Base-by-base conservation (phyloP, 2,113 vertebrate species). In the Muntiacus reevesi region DNA sequence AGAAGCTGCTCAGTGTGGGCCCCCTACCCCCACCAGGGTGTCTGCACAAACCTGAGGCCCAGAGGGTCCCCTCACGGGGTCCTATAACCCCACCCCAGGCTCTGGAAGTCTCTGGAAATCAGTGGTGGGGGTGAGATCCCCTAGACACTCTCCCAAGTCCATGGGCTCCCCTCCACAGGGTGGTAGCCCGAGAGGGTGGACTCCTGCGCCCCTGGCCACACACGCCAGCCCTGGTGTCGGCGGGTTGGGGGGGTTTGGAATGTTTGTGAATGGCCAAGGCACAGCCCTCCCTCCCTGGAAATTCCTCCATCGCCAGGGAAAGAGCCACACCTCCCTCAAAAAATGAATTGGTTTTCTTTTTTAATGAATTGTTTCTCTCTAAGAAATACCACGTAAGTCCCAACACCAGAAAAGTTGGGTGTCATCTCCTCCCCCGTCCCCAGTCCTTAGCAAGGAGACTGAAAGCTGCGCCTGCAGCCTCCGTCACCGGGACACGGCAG, bases 151-250 rank as follows among this genome's bases (percentile, higher is more conserved):
- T 81, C 43, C 30, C 19, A 23, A 78, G 62, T 33, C 85, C 1
- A 9, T 10, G 2, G 23, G 43, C 27, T 76, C 47, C 6, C 3
- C 7, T 15, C 54, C 88, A 25, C 25, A 83, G 81, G 36, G 28
- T 1, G 1, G 30, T 17, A 27, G 52, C 33, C 59, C 0, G 0
- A 6, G 2, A 6, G 3, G 25, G 40, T 30, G 5, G 57, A 40
- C 28, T 79, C 30, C n/a, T 6, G 13, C 2, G 5, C 17, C 52
- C 60, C 81, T 14, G 14, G 55, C 12, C 14, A 12, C 3, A 13
- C n/a, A 2, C 16, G 57, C 6, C 59, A 23, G 59, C n/a, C 59
- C 10, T 30, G 17, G 33, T 7, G 33, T 67, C 52, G 2, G 47
- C 1, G 10, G 17, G 17, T 2, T 2, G 54, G 7, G 2, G 6